Conservation (phyloP, 64 coral and sea anemone species). For the Montipora sp. region DNA sequence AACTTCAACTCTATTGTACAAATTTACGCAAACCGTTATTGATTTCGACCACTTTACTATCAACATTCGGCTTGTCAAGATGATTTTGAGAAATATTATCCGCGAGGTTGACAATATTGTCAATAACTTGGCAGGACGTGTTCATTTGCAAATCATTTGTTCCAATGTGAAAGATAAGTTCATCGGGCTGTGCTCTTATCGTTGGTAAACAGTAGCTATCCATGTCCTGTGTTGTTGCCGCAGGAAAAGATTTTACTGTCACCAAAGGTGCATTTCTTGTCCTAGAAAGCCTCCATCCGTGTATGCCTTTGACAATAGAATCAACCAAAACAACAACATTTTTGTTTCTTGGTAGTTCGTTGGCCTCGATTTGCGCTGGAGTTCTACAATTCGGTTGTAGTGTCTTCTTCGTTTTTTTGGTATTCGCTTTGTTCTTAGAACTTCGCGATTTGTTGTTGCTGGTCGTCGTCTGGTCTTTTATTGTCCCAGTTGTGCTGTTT, state of each 20-base stretch:
- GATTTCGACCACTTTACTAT: slow-evolving; percentile 29
- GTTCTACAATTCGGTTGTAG: neutral
- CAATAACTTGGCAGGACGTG: slow-evolving; percentile 17
- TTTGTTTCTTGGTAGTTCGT: slow-evolving; percentile 1
- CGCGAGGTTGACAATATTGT: slow-evolving; percentile 33
- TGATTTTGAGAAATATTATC: slow-evolving; percentile 13
- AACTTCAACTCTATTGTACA: slow-evolving; percentile 26
- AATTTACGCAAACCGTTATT: slow-evolving; percentile 36
- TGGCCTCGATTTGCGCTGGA: neutral
- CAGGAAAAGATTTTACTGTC: slow-evolving; percentile 41
- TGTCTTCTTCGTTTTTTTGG: slow-evolving; percentile 20
- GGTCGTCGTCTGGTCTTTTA: neutral
- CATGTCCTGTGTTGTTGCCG: slow-evolving; percentile 30
- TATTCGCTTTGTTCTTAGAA: slow-evolving; percentile 32
- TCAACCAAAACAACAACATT: slow-evolving; percentile 12
- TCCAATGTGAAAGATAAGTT: slow-evolving; percentile 43
- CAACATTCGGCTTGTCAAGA: slow-evolving; percentile 44
- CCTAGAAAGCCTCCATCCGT: slow-evolving; percentile 33
- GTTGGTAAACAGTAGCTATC: slow-evolving; percentile 32
- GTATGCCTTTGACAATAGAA: slow-evolving; percentile 47
- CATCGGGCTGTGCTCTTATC: slow-evolving; percentile 4
- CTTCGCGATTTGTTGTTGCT: slow-evolving; percentile 37
- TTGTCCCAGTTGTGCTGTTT: slow-evolving; percentile 24
- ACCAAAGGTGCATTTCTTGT: neutral
- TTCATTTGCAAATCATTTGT: slow-evolving; percentile 34